Evolutionary conservation across 2,113 vertebrate genomes (phyloP), one percentile per base, ranked within the genome.

Genomic region (Nansenia antarctica): DNA sequence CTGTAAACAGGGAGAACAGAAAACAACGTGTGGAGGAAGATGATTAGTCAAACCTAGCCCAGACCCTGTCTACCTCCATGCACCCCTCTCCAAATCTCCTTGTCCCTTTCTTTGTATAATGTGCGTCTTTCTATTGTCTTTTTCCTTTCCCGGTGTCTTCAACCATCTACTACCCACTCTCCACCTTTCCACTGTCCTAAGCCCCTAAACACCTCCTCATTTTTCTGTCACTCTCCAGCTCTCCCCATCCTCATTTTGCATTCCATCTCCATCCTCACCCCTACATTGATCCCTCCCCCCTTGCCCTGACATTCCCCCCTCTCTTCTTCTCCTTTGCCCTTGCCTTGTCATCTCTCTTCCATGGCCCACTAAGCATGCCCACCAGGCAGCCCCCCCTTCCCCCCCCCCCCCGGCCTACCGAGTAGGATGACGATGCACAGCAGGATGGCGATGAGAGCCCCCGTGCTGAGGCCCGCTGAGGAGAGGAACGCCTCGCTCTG

Each of bases 391-490:
- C 18, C 18, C 6, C 14, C 18, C 5, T 58, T 5, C 14, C 15
- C 29, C 30, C 55, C 55, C n/a, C 52, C 29, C 54, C 7, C 4
- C 14, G 27, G 55, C 55, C 55, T 85, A 99, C 98, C 95, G 42
- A 99, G 90, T 74, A 99, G 94, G 86, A 99, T 97, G 90, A 98
- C 69, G 57, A 99, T 91, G 77, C 98, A 99, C 63, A 99, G 94
- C 24, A 99, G 92, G 85, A 99, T 99, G 59, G 98, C 98, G 0
- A 99, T 95, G 73, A 99, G 89, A 24, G 98, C 98, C 39, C 97
- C 97, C 0, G 97, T 98, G 87, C 98, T 99, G 85, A 99, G 89
- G 1, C 97, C 98, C 0, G 98, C 95, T 0, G 96, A 95, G 67
- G 96, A 96, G 54, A 99, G 93, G 90, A 98, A 98, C 1, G 96